These are phyloP conservation scores for Ailurus styani DNA, from an alignment of 2,113 vertebrate genomes.

Conservation along the genomic window DNA sequence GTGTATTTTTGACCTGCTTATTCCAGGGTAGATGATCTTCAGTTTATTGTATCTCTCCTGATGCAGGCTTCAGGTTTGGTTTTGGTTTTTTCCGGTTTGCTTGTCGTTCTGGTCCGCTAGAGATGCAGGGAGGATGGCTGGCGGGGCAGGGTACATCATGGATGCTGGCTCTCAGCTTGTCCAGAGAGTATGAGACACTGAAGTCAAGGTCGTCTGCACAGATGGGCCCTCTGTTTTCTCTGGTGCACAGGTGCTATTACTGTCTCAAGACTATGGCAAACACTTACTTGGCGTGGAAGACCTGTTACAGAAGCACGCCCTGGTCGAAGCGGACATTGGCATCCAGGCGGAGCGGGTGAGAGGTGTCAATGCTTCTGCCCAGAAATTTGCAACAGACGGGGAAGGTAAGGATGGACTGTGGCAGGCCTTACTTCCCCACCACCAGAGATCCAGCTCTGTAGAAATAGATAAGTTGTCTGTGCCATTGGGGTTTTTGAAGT, in stretches of 20 bases:
- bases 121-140: neutral
- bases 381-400: constrained; percentile 87
- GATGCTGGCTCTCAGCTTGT: neutral
- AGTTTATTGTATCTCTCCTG: neutral
- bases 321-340: constrained; percentile 95
- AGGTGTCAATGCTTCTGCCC: constrained; percentile 90
- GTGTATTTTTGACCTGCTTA: neutral
- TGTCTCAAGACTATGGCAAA: constrained; percentile 97
- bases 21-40: neutral
- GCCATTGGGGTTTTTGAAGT: neutral
- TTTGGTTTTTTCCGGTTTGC: neutral
- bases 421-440: neutral
- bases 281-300: constrained; percentile 96
- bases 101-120: neutral
- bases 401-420: constrained; percentile 82
- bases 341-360: constrained; percentile 95
- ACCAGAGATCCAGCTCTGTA: neutral
- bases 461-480: neutral
- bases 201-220: neutral
- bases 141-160: neutral
- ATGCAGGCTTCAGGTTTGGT: neutral
- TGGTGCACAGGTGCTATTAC: constrained; percentile 88
- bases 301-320: constrained; percentile 93
- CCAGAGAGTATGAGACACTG: neutral
- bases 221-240: neutral